Conservation (phyloP, 2,888 invertebrate genomes). For the Cosmopolites sordidus region DNA sequence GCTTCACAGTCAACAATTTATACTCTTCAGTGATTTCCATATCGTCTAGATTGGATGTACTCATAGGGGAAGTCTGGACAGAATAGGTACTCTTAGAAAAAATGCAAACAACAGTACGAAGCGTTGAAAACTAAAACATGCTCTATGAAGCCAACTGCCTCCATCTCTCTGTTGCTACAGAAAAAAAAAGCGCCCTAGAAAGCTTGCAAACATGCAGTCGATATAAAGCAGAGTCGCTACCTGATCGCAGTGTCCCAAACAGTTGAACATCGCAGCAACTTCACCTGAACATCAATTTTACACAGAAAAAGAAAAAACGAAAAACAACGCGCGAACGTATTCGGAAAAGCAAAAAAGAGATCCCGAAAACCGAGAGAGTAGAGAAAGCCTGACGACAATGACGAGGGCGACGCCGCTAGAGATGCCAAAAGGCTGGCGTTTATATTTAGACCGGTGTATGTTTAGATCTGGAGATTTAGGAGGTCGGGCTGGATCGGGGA, state of each 20-base stretch:
- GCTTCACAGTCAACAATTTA: constrained; percentile 40
- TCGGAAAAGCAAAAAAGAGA: background rate
- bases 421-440: background rate
- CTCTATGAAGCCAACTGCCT: too few relatives aligned
- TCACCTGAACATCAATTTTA: background rate
- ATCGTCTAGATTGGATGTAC: constrained; percentile 33
- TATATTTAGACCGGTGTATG: background rate
- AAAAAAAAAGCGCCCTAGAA: too few relatives aligned
- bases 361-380: background rate
- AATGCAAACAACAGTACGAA: too few relatives aligned
- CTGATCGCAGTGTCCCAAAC: background rate
- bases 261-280: background rate
- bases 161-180: too few relatives aligned
- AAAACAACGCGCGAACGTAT: background rate
- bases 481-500: too few relatives aligned
- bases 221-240: background rate
- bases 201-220: background rate
- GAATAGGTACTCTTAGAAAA: too few relatives aligned
- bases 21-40: constrained; percentile 40
- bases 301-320: too few relatives aligned
- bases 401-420: background rate
- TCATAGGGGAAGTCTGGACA: too few relatives aligned
- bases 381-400: background rate
- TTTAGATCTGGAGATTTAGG: background rate
- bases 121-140: too few relatives aligned